phyloP scores from a whole-genome alignment of 2,113 vertebrate genomes.

The Glaucomys volans region DNA sequence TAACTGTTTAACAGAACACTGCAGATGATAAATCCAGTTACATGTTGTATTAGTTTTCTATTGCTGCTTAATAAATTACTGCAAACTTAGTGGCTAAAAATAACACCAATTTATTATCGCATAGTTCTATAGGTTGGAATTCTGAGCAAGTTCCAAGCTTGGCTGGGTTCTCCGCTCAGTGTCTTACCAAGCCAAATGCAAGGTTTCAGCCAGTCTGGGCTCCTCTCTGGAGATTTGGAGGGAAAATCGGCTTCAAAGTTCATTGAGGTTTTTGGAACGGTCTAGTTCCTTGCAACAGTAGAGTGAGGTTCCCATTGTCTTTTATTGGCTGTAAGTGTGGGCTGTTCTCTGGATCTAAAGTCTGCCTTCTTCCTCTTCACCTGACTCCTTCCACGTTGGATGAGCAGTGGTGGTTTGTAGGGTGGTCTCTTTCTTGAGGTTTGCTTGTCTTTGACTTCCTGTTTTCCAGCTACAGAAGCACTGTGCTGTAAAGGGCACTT shows the following conservation, averaged over 20 bases:
- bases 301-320: not conserved
- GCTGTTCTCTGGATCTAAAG: no score
- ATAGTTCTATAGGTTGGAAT: not conserved
- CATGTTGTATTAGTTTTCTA: slow-evolving; percentile 55
- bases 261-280: not conserved
- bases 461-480: not conserved
- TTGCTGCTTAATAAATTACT: slow-evolving; percentile 57
- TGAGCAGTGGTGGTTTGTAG: no score
- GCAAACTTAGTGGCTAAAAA: slow-evolving; percentile 48
- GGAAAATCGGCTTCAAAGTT: not conserved
- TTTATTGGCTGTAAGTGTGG: not conserved
- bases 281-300: not conserved
- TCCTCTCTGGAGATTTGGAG: not conserved
- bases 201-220: not conserved
- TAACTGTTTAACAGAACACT: slow-evolving; percentile 45
- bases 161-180: not conserved
- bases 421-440: not conserved
- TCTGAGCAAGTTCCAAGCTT: not conserved
- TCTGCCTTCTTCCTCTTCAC: not conserved
- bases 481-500: not conserved
- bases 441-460: not conserved
- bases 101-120: slow-evolving; percentile 35
- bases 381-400: not conserved
- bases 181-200: not conserved
- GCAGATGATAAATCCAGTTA: slow-evolving; percentile 59